Conservation (phyloP, 2,888 invertebrate species). For the Drosophila cognata region DNA sequence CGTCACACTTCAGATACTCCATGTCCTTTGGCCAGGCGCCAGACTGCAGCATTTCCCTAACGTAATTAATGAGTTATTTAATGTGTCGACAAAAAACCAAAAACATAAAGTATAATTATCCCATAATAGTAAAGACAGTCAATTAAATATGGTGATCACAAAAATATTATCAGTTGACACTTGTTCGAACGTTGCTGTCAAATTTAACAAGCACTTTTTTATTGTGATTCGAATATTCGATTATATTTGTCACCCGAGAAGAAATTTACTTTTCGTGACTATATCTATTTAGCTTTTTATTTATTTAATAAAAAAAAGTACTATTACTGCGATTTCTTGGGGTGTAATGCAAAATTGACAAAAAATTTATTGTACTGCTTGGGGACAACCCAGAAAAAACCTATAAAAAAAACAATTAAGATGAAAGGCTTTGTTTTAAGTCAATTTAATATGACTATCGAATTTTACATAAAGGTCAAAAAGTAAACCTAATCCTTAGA, state of each 20-base stretch:
- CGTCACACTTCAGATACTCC: constrained; percentile 91
- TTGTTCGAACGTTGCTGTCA: not conserved
- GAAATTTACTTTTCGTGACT: not conserved
- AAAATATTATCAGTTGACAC: not conserved
- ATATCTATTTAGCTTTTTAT: not conserved
- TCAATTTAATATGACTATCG: not conserved
- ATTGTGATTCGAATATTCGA: not conserved
- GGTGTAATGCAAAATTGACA: not conserved
- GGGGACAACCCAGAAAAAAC: not conserved
- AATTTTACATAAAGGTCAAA: not conserved
- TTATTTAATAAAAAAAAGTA: not conserved
- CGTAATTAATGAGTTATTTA: constrained; percentile 43
- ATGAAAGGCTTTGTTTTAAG: not conserved
- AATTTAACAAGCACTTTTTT: not conserved
- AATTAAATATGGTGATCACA: not conserved
- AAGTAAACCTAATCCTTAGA: not conserved
- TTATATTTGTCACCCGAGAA: not conserved
- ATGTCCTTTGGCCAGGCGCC: constrained; percentile 91
- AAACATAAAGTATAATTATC: not conserved
- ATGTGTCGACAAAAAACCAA: not conserved
- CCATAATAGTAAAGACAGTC: not conserved
- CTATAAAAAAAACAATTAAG: not conserved
- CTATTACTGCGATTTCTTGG: not conserved
- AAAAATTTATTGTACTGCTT: not conserved
- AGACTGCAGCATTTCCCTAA: constrained; percentile 89